Evolutionary conservation across 2,113 vertebrate genomes (phyloP).

Genomic region (Crocuta crocuta): DNA sequence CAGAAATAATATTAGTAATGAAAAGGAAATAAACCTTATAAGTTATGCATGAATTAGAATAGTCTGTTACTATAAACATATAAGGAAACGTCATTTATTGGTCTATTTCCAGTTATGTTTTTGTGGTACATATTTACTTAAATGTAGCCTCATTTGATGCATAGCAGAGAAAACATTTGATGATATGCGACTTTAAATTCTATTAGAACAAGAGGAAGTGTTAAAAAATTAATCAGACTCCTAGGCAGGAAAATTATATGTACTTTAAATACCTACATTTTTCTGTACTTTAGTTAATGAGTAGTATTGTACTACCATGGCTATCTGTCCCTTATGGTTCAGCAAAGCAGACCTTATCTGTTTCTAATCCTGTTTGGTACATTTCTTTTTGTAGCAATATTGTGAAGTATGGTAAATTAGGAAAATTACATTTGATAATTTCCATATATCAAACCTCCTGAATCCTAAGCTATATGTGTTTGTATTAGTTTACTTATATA

Average conservation of each 20-base stretch:
- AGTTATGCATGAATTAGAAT: background rate
- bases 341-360: slow-evolving; percentile 76
- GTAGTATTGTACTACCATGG: slow-evolving; percentile 47
- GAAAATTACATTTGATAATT: slow-evolving; percentile 80
- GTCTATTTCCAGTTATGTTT: background rate
- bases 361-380: slow-evolving; percentile 70
- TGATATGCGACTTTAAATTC: slow-evolving; percentile 80
- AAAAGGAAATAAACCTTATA: background rate
- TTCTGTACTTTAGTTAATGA: slow-evolving; percentile 77
- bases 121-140: background rate
- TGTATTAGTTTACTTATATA: no score
- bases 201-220: slow-evolving; percentile 72
- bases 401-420: slow-evolving; percentile 66
- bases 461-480: slow-evolving; percentile 22
- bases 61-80: slow-evolving; percentile 28
- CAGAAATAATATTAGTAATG: background rate
- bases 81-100: background rate
- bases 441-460: slow-evolving; percentile 58
- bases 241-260: slow-evolving; percentile 71
- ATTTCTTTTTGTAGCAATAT: slow-evolving; percentile 62
- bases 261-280: slow-evolving; percentile 63
- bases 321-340: slow-evolving; percentile 74
- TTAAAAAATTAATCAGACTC: slow-evolving; percentile 81
- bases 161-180: slow-evolving; percentile 76
- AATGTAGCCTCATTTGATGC: slow-evolving; percentile 66